Evolutionary conservation across 92 coral and sea anemone species (phyloP).

Genomic region (Pocillopora grandis): DNA sequence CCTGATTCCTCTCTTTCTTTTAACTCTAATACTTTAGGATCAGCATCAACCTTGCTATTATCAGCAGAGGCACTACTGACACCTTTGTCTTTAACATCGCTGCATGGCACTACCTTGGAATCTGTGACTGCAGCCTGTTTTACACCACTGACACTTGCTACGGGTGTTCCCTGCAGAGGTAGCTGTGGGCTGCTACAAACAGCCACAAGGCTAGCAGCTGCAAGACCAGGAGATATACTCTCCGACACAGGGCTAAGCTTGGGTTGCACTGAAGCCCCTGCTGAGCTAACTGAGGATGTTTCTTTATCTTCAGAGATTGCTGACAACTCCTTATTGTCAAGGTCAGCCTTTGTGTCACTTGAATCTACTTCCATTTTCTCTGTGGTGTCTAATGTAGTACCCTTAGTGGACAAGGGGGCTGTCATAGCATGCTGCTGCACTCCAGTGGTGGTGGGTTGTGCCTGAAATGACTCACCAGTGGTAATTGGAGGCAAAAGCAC

Average conservation of each 20-base stretch:
- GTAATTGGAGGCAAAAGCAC: slow-evolving; percentile 56
- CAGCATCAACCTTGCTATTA: not conserved
- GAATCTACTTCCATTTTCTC: slow-evolving; percentile 48
- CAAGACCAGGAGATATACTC: slow-evolving; percentile 66
- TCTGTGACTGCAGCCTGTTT: slow-evolving; percentile 11
- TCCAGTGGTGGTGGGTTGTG: not conserved
- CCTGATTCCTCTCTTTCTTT: not conserved
- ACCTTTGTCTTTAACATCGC: not conserved
- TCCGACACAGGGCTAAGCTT: slow-evolving; percentile 41
- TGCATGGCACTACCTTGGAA: not conserved
- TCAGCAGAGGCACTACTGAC: not conserved
- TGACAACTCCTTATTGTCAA: not conserved
- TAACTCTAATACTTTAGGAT: not conserved
- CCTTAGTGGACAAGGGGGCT: not conserved
- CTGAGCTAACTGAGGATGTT: slow-evolving; percentile 24
- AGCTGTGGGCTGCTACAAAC: slow-evolving; percentile 66
- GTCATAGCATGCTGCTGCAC: not conserved
- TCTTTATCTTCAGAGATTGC: slow-evolving; percentile 7
- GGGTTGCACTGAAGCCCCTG: slow-evolving; percentile 33
- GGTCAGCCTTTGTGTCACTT: not conserved
- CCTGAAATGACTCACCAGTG: not conserved
- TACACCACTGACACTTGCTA: slow-evolving; percentile 23
- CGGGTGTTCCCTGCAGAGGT: slow-evolving; percentile 20
- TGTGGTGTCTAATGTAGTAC: not conserved
- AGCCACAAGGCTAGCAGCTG: slow-evolving; percentile 78